These are phyloP conservation scores for Drosophila repleta DNA, from an alignment of 1,140 invertebrate genomes.

Conservation along the genomic window DNA sequence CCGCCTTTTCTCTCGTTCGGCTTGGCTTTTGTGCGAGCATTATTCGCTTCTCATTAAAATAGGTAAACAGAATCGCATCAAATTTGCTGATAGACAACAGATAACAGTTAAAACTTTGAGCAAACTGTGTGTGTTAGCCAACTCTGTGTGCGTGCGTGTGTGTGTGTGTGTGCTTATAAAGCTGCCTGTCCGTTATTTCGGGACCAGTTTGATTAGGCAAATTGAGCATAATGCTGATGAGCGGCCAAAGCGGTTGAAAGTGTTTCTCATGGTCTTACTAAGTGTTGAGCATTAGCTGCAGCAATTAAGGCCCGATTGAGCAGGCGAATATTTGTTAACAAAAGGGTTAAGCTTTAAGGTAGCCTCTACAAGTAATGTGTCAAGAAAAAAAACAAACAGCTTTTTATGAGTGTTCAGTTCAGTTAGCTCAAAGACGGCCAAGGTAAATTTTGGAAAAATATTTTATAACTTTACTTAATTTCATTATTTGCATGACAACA, in stretches of 20 bases:
- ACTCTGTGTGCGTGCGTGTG: slow-evolving; percentile 1
- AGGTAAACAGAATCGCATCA: slow-evolving; percentile 81
- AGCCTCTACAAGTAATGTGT: background rate
- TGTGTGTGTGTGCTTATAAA: slow-evolving; percentile 24
- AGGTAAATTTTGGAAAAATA: background rate
- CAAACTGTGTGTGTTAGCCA: slow-evolving; percentile 45
- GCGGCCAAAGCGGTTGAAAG: slow-evolving; percentile 26
- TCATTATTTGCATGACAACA: no score
- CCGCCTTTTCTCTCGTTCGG: slow-evolving; percentile 28
- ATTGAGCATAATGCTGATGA: slow-evolving; percentile 60
- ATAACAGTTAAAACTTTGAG: slow-evolving; percentile 78
- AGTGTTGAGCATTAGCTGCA: slow-evolving; percentile 43
- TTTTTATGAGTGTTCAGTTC: background rate
- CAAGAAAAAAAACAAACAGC: background rate
- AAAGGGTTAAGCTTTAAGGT: slow-evolving; percentile 21
- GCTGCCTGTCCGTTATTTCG: slow-evolving; percentile 20
- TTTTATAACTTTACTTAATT: background rate
- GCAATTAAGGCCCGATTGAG: slow-evolving; percentile 47
- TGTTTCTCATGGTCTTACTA: slow-evolving; percentile 40
- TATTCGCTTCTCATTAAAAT: slow-evolving; percentile 80
- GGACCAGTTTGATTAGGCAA: slow-evolving; percentile 64
- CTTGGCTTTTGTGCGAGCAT: slow-evolving; percentile 50
- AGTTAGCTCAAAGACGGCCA: background rate
- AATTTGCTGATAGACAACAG: slow-evolving; percentile 80
- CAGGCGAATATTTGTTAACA: slow-evolving; percentile 13